phyloP scores from a whole-genome alignment of 2,113 vertebrate genomes.

The Arothron firmamentum region DNA sequence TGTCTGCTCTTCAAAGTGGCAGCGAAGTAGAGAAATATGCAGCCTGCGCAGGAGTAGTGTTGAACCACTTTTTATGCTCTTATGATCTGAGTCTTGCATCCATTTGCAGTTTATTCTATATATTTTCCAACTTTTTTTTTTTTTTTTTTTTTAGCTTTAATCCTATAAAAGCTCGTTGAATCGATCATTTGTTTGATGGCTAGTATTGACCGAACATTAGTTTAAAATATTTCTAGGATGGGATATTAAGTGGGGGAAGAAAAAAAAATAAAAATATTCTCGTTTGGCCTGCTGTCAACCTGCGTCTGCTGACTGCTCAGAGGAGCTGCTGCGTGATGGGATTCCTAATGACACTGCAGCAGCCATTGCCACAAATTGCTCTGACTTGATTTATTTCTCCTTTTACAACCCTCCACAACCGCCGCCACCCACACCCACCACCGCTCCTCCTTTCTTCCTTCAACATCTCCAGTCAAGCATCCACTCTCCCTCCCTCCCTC shows the following conservation, averaged over 20 bases:
- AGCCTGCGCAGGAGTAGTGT: slow-evolving; percentile 37
- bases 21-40: slow-evolving; percentile 72
- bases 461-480: slow-evolving; percentile 35
- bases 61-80: slow-evolving; percentile 26
- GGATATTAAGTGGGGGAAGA: slow-evolving; percentile 26
- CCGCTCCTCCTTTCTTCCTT: slow-evolving; percentile 22
- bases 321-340: slow-evolving; percentile 67
- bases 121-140: background rate
- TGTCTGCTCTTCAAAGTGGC: slow-evolving; percentile 79
- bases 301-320: slow-evolving; percentile 60
- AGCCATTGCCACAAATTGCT: slow-evolving; percentile 69
- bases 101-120: background rate
- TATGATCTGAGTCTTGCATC: slow-evolving; percentile 13
- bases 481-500: slow-evolving; percentile 24
- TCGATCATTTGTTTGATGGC: slow-evolving; percentile 11
- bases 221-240: slow-evolving; percentile 22
- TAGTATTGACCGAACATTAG: slow-evolving; percentile 23
- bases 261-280: slow-evolving; percentile 73
- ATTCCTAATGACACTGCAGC: slow-evolving; percentile 75
- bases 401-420: slow-evolving; percentile 48
- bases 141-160: background rate
- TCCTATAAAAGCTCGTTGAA: background rate
- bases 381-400: slow-evolving; percentile 76
- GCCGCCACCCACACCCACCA: slow-evolving; percentile 12
- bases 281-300: slow-evolving; percentile 70